Conservation (phyloP, 2,113 vertebrate genomes). For the Limanda limanda region DNA sequence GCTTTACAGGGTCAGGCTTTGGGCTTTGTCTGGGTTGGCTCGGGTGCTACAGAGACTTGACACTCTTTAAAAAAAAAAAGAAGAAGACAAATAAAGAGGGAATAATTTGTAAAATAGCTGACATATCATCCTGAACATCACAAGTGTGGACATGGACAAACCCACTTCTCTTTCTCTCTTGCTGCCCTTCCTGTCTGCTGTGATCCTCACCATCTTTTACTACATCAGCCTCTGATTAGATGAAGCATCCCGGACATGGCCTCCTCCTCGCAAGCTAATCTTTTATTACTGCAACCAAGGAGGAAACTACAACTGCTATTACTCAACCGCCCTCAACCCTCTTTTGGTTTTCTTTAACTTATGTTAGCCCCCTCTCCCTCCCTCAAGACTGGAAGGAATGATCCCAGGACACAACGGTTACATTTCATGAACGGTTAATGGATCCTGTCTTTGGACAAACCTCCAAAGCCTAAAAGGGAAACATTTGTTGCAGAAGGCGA, state of each 20-base stretch:
- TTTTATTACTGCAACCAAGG: conserved; percentile 38
- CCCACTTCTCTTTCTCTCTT: conserved; percentile 31
- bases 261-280: conserved; percentile 26
- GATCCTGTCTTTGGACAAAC: conserved; percentile 13
- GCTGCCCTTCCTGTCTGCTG: conserved; percentile 40
- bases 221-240: conserved; percentile 40
- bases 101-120: conserved; percentile 76
- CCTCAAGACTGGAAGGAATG: not conserved
- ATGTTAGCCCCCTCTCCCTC: not conserved
- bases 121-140: conserved; percentile 77
- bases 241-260: conserved; percentile 44
- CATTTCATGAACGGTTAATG: conserved; percentile 11
- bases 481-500: conserved; percentile 43
- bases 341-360: not conserved
- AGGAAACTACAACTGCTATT: conserved; percentile 46
- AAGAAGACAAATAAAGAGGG: conserved; percentile 28
- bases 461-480: conserved; percentile 52
- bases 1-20: conserved; percentile 64
- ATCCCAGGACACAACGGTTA: conserved; percentile 12
- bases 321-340: not conserved
- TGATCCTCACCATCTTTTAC: conserved; percentile 47
- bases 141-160: conserved; percentile 54
- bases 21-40: conserved; percentile 59
- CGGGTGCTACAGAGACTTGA: conserved; percentile 75
- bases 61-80: not conserved